A percentile compares a stretch with the other conserved stretches of the same genome.
These are phyloP conservation scores for Pegoplata infirma DNA, from an alignment of 2,888 invertebrate genomes.

Conservation along the genomic window DNA sequence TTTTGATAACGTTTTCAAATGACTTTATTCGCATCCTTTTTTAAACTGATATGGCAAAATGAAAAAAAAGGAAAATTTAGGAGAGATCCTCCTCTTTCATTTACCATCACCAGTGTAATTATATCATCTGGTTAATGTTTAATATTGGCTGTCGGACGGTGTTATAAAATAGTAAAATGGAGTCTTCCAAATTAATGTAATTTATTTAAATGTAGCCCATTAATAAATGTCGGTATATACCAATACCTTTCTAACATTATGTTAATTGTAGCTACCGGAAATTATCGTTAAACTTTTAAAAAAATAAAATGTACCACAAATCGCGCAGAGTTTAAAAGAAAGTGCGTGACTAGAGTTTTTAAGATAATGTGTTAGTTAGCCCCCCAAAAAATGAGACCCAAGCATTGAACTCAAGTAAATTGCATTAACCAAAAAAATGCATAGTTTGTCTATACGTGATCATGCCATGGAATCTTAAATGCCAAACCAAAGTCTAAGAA, in stretches of 20 bases:
- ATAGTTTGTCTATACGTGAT: conserved; percentile 35
- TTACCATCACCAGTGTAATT: no score
- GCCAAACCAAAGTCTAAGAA: conserved; percentile 16
- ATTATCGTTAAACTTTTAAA: conserved; percentile 33
- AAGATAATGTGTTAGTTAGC: not conserved
- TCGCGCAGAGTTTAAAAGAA: conserved; percentile 47
- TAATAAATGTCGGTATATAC: not conserved
- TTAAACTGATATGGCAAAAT: no score
- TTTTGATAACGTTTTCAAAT: no score
- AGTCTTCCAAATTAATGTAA: no score
- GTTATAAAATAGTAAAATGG: no score
- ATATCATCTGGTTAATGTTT: no score
- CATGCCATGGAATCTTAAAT: conserved; percentile 18
- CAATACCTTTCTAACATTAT: not conserved
- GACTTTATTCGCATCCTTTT: no score
- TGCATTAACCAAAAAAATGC: conserved; percentile 39
- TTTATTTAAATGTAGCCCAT: not conserved
- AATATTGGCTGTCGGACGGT: no score
- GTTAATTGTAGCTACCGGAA: conserved; percentile 35
- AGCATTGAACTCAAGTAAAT: conserved; percentile 22
- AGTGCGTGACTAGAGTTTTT: conserved; percentile 51
- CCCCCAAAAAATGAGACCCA: no score
- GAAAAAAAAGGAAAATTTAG: no score
- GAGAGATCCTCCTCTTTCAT: no score
- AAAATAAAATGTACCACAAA: conserved; percentile 11